phyloP scores from a whole-genome alignment of 2,888 invertebrate species.

The Campoplex capitator region DNA sequence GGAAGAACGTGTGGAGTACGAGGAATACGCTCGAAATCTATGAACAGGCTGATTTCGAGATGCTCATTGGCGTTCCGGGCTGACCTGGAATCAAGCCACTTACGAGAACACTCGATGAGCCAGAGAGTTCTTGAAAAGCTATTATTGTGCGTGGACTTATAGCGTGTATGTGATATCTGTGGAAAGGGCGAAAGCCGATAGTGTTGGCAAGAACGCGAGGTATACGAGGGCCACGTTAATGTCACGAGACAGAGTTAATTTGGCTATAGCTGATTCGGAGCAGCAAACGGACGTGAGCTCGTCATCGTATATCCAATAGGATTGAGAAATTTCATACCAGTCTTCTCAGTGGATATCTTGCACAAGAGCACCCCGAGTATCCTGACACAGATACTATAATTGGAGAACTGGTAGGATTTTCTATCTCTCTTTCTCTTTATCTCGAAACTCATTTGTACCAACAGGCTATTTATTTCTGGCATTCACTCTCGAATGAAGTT shows the following conservation, averaged over 20 bases:
- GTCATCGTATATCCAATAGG: constrained; percentile 30
- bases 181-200: constrained; percentile 1
- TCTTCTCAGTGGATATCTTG: constrained; percentile 7
- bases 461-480: too few relatives aligned
- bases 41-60: constrained; percentile 17
- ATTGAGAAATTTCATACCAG: constrained; percentile 24
- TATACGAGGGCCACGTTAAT: constrained; percentile 66
- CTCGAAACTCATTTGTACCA: not conserved
- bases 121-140: too few relatives aligned
- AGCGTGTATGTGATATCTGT: too few relatives aligned
- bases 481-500: too few relatives aligned
- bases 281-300: constrained; percentile 17
- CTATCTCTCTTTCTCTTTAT: not conserved
- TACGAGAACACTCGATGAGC: constrained; percentile 33
- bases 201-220: not conserved
- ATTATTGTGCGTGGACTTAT: too few relatives aligned
- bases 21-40: constrained; percentile 3
- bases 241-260: constrained; percentile 59
- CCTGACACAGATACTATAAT: constrained; percentile 34
- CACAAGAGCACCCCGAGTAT: not conserved
- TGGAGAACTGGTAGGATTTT: constrained; percentile 34
- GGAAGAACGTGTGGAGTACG: constrained; percentile 2
- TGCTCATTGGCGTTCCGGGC: constrained; percentile 52
- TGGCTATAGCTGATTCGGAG: constrained; percentile 19
- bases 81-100: constrained; percentile 55